Conservation (phyloP, 2,888 invertebrate genomes). For the Allacma fusca region DNA sequence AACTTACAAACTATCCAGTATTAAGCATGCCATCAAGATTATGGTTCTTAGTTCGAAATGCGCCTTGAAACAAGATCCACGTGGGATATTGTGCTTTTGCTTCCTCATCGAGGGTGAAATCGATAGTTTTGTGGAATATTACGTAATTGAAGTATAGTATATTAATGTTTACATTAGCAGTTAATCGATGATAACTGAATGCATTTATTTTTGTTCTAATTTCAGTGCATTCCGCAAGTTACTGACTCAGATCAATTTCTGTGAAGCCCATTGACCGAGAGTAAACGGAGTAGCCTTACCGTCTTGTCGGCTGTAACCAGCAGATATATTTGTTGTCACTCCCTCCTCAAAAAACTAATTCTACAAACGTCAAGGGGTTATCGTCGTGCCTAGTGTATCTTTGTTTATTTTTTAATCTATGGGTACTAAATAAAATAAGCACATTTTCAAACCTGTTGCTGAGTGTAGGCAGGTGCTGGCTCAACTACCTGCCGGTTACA, state of each 20-base stretch:
- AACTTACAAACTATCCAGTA: conserved; percentile 31
- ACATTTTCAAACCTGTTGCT: too few relatives aligned
- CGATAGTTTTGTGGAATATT: conserved; percentile 42
- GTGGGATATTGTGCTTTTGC: conserved; percentile 40
- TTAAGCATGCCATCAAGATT: conserved; percentile 40
- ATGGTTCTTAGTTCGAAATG: conserved; percentile 42
- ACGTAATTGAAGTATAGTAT: conserved; percentile 17
- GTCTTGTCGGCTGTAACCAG: too few relatives aligned
- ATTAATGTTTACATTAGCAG: neutral
- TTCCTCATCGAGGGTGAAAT: conserved; percentile 41
- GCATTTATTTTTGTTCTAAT: neutral
- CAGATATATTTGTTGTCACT: too few relatives aligned
- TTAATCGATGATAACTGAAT: neutral
- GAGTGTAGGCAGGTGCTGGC: too few relatives aligned
- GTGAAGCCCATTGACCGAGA: neutral
- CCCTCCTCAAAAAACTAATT: too few relatives aligned
- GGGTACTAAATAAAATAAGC: too few relatives aligned
- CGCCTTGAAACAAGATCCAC: conserved; percentile 37
- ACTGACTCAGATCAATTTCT: neutral
- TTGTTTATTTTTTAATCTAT: too few relatives aligned
- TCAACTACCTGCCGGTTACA: too few relatives aligned
- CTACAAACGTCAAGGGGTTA: too few relatives aligned
- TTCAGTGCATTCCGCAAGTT: conserved; percentile 35
- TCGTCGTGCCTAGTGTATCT: too few relatives aligned
- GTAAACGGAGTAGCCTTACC: too few relatives aligned